Base-by-base conservation (phyloP, 2,113 vertebrate genomes). In the Fulmarus glacialis region DNA sequence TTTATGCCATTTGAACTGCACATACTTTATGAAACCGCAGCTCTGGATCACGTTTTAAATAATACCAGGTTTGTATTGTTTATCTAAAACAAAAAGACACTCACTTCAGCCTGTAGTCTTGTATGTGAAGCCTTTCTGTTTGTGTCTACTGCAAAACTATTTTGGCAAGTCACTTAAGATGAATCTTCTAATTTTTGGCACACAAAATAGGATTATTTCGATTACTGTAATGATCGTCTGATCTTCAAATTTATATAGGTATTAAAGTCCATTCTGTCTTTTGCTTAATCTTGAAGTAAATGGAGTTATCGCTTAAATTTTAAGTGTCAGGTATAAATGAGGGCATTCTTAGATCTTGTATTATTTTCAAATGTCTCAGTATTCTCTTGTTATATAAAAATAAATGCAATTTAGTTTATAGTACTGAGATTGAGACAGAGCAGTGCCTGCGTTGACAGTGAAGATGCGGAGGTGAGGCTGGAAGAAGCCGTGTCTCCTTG, bases 141-240 rank as follows among this genome's bases (percentile, higher is more conserved):
- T 74, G 19, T 56, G 30, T 66, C 48, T 55, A 6, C 36, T 56
- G 11, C 70, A 62, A 73, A 92, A 26, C 24, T 66, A 21, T n/a
- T 78, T 38, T 78, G 64, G 24, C 36, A 70, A 29, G 58, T 60
- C 26, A 13, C 13, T 43, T 36, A 16, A 5, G 30, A 22, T 73
- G 21, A 47, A 36, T 89, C 8, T 70, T 82, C 17, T 45, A 20
- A 9, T 0, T 64, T 75, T 70, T 91, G 67, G n/a, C 36, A 24
- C 18, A 48, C 24, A 53, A n/a, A 87, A n/a, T 42, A 7, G 0
- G 0, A 9, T 91, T 40, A 9, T 53, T 52, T 91, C 0, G 0
- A 15, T 66, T 47, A 48, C 56, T 48, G 27, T 55, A 82, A 55
- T 50, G 40, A 53, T 52, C 18, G 47, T 15, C 34, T 78, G 36